phyloP scores from a whole-genome alignment of 2,888 invertebrate genomes.

The Agelastica alni region DNA sequence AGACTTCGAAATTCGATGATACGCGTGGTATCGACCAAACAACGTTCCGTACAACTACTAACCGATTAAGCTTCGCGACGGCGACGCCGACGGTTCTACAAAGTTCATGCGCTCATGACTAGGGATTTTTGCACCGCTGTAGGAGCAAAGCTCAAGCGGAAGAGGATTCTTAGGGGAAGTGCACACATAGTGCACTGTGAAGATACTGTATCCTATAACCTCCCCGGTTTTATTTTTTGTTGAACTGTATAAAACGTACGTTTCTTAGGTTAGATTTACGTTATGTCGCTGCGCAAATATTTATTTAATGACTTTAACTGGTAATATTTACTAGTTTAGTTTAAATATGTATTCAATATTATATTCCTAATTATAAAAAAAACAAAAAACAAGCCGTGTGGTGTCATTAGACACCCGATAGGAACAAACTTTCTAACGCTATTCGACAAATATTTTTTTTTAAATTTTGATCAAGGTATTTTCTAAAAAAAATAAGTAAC shows the following conservation, averaged over 20 bases:
- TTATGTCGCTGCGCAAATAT: too few species aligned
- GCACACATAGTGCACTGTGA: conserved; percentile 10
- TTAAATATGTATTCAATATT: too few species aligned
- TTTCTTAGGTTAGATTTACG: not conserved
- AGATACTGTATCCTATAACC: not conserved
- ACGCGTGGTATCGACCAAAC: conserved; percentile 5
- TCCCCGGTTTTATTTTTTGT: not conserved
- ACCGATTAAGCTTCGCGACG: conserved; percentile 24
- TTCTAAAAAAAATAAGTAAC: too few species aligned
- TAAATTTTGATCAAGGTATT: too few species aligned
- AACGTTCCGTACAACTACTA: conserved; percentile 24
- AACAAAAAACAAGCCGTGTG: too few species aligned
- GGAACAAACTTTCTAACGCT: too few species aligned
- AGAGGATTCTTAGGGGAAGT: conserved; percentile 9
- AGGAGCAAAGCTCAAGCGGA: conserved; percentile 17
- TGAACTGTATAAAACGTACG: not conserved
- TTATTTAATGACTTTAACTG: too few species aligned
- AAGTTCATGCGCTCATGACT: conserved; percentile 24
- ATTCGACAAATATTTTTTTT: too few species aligned
- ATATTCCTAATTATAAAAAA: too few species aligned
- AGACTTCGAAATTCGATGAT: not conserved
- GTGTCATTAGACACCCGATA: too few species aligned
- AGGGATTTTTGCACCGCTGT: conserved; percentile 24
- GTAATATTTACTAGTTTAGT: too few species aligned
- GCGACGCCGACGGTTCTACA: too few species aligned